These are phyloP conservation scores for Hippoglossus stenolepis DNA, from an alignment of 2,113 vertebrate species.

Conservation along the genomic window DNA sequence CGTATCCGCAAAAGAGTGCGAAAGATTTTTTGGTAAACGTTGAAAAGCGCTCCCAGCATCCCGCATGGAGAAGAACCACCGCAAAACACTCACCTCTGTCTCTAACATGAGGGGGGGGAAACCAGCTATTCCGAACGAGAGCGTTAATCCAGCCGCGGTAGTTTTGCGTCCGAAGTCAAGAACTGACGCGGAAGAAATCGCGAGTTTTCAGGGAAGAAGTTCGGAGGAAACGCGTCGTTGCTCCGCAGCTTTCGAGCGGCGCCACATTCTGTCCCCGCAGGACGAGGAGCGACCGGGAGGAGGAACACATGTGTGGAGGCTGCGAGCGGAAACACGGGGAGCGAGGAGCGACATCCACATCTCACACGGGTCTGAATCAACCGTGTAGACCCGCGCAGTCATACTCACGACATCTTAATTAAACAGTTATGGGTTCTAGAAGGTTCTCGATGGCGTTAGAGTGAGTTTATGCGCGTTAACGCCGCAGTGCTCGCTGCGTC, in stretches of 20 bases:
- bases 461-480: not conserved
- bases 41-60: too few species aligned
- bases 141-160: conserved; percentile 32
- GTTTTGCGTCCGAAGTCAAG: not conserved
- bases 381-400: fast-evolving
- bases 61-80: not conserved
- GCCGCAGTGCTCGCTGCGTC: fast-evolving
- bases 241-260: conserved; percentile 25
- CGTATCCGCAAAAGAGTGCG: not conserved
- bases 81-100: not conserved
- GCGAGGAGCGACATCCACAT: not conserved
- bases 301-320: conserved; percentile 72
- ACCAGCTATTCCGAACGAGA: conserved; percentile 35
- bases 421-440: fast-evolving
- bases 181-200: conserved; percentile 8
- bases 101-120: conserved; percentile 9
- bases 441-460: fast-evolving
- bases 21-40: not conserved
- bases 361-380: not conserved
- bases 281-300: conserved; percentile 37
- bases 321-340: not conserved
- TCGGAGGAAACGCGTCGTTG: not conserved
- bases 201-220: conserved; percentile 37
- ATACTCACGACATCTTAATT: fast-evolving
- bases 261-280: conserved; percentile 58